Conservation (phyloP, 2,113 vertebrate genomes). For the Antennarius striatus region DNA sequence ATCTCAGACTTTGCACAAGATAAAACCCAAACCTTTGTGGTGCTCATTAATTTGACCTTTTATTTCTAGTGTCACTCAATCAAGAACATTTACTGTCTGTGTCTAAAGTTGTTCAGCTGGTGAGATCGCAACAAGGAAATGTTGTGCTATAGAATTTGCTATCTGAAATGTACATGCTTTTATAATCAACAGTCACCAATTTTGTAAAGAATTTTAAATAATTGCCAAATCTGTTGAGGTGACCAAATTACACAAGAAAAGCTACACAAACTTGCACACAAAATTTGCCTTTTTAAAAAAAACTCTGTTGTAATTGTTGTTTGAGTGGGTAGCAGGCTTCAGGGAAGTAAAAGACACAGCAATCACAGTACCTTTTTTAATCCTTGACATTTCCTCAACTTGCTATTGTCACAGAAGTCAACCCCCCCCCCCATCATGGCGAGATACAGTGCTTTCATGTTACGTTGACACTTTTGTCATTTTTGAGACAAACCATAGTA, state of each 20-base stretch:
- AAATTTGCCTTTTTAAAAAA: conserved; percentile 11
- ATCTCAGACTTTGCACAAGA: not conserved
- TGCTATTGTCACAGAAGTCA: conserved; percentile 24
- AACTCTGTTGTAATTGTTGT: not conserved
- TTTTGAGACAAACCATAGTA: conserved; percentile 13
- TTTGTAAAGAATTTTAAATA: conserved; percentile 16
- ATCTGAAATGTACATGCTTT: conserved; percentile 6
- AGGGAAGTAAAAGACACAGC: not conserved
- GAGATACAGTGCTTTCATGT: too few relatives aligned
- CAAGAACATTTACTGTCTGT: conserved; percentile 20
- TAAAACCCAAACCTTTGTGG: not conserved
- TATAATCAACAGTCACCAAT: not conserved
- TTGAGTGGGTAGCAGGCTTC: not conserved
- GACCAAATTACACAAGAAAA: not conserved
- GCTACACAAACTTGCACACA: not conserved
- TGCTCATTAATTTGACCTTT: conserved; percentile 11
- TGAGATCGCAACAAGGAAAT: conserved; percentile 38
- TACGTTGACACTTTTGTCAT: conserved; percentile 36
- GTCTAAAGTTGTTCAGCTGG: conserved; percentile 11
- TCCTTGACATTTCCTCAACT: conserved; percentile 31
- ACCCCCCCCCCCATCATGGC: not conserved
- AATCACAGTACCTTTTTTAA: conserved; percentile 20
- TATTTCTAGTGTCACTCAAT: conserved; percentile 8
- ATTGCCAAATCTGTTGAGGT: not conserved
- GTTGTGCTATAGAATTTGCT: conserved; percentile 37